Conservation (phyloP, 1,140 invertebrate species). For the Choristoneura fumiferana region DNA sequence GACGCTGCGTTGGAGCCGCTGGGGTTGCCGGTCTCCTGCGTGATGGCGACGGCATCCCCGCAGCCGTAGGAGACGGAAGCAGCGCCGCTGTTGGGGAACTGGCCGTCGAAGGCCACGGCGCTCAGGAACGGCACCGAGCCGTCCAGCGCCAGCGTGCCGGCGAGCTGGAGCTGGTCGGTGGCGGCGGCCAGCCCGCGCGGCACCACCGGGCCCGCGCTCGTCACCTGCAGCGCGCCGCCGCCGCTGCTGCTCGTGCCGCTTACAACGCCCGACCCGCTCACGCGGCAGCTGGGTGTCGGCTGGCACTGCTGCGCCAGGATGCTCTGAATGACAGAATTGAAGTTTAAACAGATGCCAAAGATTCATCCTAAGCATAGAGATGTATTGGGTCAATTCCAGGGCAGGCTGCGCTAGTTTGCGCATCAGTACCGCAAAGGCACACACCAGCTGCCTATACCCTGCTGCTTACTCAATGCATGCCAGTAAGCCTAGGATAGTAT, state of each 20-base stretch:
- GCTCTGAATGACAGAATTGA: too few species aligned
- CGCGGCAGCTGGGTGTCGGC: not conserved
- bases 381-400: too few species aligned
- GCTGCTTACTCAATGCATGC: too few species aligned
- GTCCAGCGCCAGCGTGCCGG: not conserved
- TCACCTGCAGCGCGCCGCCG: not conserved
- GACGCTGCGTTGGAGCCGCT: not conserved
- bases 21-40: not conserved
- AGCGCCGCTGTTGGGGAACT: not conserved
- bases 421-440: too few species aligned
- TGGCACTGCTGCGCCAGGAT: not conserved
- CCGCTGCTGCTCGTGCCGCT: not conserved
- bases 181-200: not conserved
- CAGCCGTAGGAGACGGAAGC: not conserved
- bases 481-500: too few species aligned
- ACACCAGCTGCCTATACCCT: too few species aligned
- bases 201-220: not conserved
- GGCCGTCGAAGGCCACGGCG: not conserved
- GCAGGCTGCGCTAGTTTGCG: too few species aligned
- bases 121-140: constrained; percentile 1
- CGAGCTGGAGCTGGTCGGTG: not conserved
- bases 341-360: too few species aligned
- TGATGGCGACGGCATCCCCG: not conserved
- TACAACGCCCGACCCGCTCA: not conserved
- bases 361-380: too few species aligned